Base-by-base conservation (phyloP, 2,888 invertebrate genomes). In the Caenorhabditis becei region DNA sequence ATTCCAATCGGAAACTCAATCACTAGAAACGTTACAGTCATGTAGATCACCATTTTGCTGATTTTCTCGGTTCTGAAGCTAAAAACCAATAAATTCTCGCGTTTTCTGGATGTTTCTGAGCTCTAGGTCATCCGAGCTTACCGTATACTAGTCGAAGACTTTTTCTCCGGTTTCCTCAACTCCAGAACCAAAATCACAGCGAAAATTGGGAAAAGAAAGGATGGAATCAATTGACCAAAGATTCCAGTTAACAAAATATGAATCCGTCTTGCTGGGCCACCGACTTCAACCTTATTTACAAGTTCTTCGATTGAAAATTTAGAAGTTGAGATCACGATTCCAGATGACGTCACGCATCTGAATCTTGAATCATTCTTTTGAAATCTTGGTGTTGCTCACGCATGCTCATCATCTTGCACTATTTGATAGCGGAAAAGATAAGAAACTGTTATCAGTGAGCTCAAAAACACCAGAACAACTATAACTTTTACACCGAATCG, bases 1-100 rank as follows among this genome's bases (percentile, higher is more conserved):
- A 62, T n/a, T 7, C 71, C 71, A 47, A 72, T 72, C 16, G 71
- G 71, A 41, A 72, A 56, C 32, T 72, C 71, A 7, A 72, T 63
- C 0, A 63, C n/a, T 10, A 72, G n/a, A 47, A 72, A 72, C 1
- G 63, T 56, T 0, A 63, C 32, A n/a, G 71, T 72, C 71, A 72
- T 72, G 23, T 72, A 72, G 24, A 72, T 26, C 1, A 72, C 63
- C 62, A 63, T 72, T 32, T 63, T 72, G 28, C 63, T 63, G 24
- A 62, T 62, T 14, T 56, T 62, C 8, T 72, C 71, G 5, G 71
- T 61, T 56, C 56, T 72, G 18, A 72, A 41, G 0, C 28, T 35
- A 16, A 53, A 26, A n/a, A n/a, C n/a, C n/a, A n/a, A n/a, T n/a
- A n/a, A n/a, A n/a, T n/a, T n/a, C n/a, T n/a, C n/a, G n/a, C n/a